Evolutionary conservation across 2,797 vertebrate species (phyloP).

Genomic region (Smutsia temminckii): DNA sequence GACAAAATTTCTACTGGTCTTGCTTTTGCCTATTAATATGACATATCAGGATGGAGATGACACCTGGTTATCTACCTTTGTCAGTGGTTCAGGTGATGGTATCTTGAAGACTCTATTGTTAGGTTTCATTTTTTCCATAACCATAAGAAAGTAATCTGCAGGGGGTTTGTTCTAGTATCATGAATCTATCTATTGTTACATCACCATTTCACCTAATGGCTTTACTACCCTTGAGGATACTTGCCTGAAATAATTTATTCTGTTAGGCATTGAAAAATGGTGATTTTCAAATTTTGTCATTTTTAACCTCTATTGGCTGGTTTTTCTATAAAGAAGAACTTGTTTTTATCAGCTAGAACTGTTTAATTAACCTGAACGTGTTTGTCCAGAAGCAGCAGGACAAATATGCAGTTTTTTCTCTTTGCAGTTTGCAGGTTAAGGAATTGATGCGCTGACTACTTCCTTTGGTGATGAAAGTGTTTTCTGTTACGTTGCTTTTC

Average conservation of each 20-base stretch:
- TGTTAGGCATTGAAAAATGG: not conserved
- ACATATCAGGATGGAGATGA: not conserved
- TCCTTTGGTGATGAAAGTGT: not conserved
- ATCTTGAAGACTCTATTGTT: not conserved
- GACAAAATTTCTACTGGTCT: not conserved
- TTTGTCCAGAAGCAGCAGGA: not conserved
- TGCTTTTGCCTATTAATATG: not conserved
- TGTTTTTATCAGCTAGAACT: not conserved
- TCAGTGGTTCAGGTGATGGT: not conserved
- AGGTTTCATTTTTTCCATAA: slow-evolving; percentile 1
- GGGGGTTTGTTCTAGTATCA: not conserved
- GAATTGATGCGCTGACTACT: not conserved
- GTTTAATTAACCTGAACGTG: not conserved
- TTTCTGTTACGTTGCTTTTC: not conserved
- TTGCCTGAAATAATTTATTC: not conserved
- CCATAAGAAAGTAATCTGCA: not conserved
- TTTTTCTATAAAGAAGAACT: slow-evolving; percentile 27
- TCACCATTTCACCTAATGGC: not conserved
- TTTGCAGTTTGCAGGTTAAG: not conserved
- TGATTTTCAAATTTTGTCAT: not conserved
- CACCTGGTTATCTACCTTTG: not conserved
- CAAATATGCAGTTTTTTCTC: not conserved
- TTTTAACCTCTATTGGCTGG: not conserved
- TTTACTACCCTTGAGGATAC: not conserved
- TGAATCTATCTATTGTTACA: not conserved